Evolutionary conservation across 2,888 invertebrate species (phyloP).

Genomic region (Lepidochitona cinerea): DNA sequence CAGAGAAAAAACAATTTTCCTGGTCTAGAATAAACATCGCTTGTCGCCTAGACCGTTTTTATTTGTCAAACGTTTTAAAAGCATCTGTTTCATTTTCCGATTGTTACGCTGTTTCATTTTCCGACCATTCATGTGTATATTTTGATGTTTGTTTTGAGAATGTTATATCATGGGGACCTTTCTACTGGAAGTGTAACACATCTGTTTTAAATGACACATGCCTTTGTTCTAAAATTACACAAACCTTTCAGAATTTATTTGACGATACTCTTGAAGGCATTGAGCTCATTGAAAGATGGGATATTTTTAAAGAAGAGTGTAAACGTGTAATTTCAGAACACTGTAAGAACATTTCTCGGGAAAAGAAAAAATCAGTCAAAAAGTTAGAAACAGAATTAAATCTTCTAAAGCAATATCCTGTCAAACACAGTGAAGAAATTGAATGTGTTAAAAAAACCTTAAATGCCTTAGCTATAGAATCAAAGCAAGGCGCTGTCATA

Average conservation of each 20-base stretch:
- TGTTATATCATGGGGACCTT: neutral
- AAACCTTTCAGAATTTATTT: neutral
- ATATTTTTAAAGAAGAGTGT: neutral
- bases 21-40: neutral
- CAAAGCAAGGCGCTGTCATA: no score
- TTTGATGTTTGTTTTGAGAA: neutral
- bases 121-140: neutral
- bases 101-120: neutral
- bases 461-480: neutral
- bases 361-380: neutral
- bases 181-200: neutral
- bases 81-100: neutral
- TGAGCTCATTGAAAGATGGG: neutral
- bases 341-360: neutral
- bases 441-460: neutral
- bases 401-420: neutral
- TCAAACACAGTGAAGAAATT: neutral
- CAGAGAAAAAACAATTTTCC: neutral
- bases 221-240: neutral
- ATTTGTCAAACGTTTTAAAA: neutral
- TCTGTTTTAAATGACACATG: neutral
- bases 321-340: neutral
- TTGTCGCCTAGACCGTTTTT: neutral
- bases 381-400: neutral
- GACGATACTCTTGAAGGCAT: neutral